phyloP scores from a whole-genome alignment of 2,888 invertebrate species.

The Synanthedon tipuliformis region DNA sequence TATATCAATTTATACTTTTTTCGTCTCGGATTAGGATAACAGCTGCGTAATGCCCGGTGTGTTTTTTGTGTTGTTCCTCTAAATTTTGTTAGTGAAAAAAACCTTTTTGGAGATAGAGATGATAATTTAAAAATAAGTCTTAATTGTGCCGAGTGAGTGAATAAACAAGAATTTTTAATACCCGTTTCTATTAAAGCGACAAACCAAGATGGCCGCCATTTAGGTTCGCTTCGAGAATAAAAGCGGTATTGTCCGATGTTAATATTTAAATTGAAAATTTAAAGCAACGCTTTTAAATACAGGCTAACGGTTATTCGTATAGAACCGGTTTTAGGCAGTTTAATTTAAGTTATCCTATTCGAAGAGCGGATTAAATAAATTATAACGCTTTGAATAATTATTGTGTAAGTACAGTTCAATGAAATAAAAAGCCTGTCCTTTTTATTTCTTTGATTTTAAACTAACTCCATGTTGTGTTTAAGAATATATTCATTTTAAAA shows the following conservation, averaged over 20 bases:
- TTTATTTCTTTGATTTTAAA: too few relatives aligned
- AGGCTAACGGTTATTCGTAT: slow-evolving; percentile 24
- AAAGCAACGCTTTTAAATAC: slow-evolving; percentile 40
- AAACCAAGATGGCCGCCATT: slow-evolving; percentile 25
- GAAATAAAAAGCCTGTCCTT: too few relatives aligned
- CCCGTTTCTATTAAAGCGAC: slow-evolving; percentile 15
- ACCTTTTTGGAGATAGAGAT: neutral
- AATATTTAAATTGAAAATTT: slow-evolving; percentile 36
- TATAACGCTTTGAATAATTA: too few relatives aligned
- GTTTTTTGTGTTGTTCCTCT: slow-evolving; percentile 10
- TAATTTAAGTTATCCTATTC: neutral
- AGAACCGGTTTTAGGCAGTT: slow-evolving; percentile 17
- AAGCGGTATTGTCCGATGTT: slow-evolving; percentile 33
- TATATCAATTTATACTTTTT: slow-evolving; percentile 3
- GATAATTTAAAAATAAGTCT: neutral
- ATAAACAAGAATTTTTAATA: slow-evolving; percentile 2
- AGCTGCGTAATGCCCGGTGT: slow-evolving; percentile 7
- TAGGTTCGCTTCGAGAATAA: slow-evolving; percentile 23
- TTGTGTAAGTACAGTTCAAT: too few relatives aligned
- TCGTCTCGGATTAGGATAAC: slow-evolving; percentile 9
- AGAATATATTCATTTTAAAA: too few relatives aligned
- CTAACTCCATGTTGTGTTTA: too few relatives aligned
- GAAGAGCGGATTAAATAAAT: too few relatives aligned
- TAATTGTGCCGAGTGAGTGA: neutral
- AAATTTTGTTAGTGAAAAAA: neutral